Conservation (phyloP, 2,888 invertebrate species). For the Pollenia griseotomentosa region DNA sequence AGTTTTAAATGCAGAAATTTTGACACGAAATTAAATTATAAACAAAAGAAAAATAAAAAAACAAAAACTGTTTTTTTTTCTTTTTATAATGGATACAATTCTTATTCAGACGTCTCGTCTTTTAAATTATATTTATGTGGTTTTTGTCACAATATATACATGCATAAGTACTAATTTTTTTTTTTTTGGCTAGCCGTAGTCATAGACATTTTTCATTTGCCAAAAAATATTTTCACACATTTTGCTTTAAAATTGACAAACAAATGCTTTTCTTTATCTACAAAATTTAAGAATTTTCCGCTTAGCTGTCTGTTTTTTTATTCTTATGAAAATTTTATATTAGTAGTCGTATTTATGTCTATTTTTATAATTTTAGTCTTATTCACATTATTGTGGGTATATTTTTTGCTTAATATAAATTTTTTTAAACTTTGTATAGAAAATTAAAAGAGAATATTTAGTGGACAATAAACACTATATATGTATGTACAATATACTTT, state of each 20-base stretch:
- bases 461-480: background rate
- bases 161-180: background rate
- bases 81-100: background rate
- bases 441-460: no score
- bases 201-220: conserved; percentile 70
- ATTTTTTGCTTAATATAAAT: background rate
- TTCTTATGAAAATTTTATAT: conserved; percentile 60
- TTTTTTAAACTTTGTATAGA: background rate
- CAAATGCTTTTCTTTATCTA: conserved; percentile 34
- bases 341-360: conserved; percentile 31
- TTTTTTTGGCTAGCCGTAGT: conserved; percentile 73
- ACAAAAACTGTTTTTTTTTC: background rate
- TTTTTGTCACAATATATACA: conserved; percentile 47
- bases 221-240: conserved; percentile 46
- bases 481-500: background rate
- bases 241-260: conserved; percentile 67
- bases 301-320: conserved; percentile 68
- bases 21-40: background rate
- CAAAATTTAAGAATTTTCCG: conserved; percentile 67
- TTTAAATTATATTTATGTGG: conserved; percentile 37
- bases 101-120: conserved; percentile 64
- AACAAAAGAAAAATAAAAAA: background rate
- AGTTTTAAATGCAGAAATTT: background rate
- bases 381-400: background rate
- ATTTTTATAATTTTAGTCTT: conserved; percentile 43